A percentile compares a stretch with the other conserved stretches of the same genome.
These are phyloP conservation scores for Chelon labrosus DNA, from an alignment of 2,797 vertebrate species.

Conservation along the genomic window DNA sequence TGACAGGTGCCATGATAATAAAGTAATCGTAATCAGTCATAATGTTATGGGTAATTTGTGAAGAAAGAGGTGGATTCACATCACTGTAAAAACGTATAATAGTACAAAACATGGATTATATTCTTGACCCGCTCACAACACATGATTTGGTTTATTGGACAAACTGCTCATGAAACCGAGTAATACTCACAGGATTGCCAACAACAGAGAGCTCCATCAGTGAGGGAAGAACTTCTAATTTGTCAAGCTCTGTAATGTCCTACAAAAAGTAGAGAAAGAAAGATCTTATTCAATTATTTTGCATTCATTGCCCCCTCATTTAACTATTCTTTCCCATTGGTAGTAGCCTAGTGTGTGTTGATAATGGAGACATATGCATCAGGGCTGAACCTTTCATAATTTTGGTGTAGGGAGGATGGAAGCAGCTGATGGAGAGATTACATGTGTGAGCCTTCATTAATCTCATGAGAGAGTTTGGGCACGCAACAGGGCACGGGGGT, in stretches of 20 bases:
- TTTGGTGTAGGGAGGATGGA: conserved; percentile 57
- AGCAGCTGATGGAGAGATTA: conserved; percentile 77
- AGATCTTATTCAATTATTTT: conserved; percentile 8
- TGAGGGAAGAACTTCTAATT: conserved; percentile 86
- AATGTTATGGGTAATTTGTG: too few species aligned
- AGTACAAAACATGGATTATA: conserved; percentile 10
- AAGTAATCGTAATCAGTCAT: too few species aligned
- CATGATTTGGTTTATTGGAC: conserved; percentile 17
- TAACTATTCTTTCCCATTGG: conserved; percentile 12
- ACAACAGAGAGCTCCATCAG: conserved; percentile 88
- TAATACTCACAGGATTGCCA: conserved; percentile 89
- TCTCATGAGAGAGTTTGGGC: conserved; percentile 77
- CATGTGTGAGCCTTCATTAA: conserved; percentile 75
- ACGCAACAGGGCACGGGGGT: conserved; percentile 45
- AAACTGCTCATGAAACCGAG: conserved; percentile 7
- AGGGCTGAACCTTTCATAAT: conserved; percentile 59
- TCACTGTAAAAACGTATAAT: background rate
- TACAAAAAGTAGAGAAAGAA: conserved; percentile 61
- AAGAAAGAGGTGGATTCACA: conserved; percentile 7
- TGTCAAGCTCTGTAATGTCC: conserved; percentile 90
- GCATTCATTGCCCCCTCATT: background rate
- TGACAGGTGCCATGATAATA: too few species aligned
- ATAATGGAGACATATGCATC: conserved; percentile 59
- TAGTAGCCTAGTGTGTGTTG: conserved; percentile 26
- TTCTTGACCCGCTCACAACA: conserved; percentile 8